Percentiles rank a stretch among this genome's conserved stretches.
phyloP scores from a whole-genome alignment of 2,888 invertebrate species.

The Troides oblongomaculatus region DNA sequence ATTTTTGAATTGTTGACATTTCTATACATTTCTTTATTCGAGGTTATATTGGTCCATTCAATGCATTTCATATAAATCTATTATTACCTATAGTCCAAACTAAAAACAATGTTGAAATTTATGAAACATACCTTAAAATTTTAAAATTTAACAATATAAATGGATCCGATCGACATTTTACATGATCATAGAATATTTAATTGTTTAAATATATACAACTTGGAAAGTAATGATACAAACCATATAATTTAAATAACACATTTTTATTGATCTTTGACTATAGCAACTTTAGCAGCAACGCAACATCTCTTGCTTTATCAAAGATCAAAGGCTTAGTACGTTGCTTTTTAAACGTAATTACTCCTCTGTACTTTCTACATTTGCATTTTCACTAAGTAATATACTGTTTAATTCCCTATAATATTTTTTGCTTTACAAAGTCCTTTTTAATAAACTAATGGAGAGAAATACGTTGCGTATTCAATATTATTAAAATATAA shows the following conservation, averaged over 20 bases:
- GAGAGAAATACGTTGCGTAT: conserved; percentile 26
- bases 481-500: conserved; percentile 28
- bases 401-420: conserved; percentile 22
- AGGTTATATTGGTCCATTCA: no score
- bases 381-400: conserved; percentile 21
- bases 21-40: neutral
- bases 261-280: neutral
- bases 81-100: no score
- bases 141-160: no score
- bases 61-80: no score
- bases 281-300: conserved; percentile 1
- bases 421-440: conserved; percentile 26
- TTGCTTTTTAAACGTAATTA: conserved; percentile 24
- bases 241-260: neutral
- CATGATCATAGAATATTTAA: no score
- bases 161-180: no score
- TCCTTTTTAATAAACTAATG: conserved; percentile 30
- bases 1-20: neutral
- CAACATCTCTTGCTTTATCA: conserved; percentile 11
- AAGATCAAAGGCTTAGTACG: conserved; percentile 25
- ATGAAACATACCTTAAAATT: no score
- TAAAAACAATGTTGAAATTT: no score
- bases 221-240: neutral
- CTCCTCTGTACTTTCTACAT: conserved; percentile 6
- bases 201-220: no score